A percentile compares a stretch with the other conserved stretches of the same genome.
Conservation (phyloP, 1,140 invertebrate species). For the Zaprionus inermis region DNA sequence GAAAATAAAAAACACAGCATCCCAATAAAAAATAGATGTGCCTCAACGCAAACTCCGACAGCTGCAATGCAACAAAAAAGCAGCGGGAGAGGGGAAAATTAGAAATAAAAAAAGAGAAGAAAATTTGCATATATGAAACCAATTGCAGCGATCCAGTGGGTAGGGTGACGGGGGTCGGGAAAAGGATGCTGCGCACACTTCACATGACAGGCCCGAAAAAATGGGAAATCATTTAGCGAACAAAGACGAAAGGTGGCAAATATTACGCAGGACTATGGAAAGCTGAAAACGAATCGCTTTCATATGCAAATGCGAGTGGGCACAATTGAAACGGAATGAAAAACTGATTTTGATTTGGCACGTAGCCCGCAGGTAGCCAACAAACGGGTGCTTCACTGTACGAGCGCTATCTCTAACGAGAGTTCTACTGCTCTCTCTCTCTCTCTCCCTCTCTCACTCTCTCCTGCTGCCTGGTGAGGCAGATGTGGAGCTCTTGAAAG, state of each 20-base stretch:
- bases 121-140: slow-evolving; percentile 77
- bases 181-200: slow-evolving; percentile 60
- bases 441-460: neutral
- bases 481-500: slow-evolving; percentile 63
- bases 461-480: neutral
- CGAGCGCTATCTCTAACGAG: slow-evolving; percentile 11
- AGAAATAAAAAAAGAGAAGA: neutral
- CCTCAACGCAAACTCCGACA: slow-evolving; percentile 41
- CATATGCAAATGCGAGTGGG: slow-evolving; percentile 72
- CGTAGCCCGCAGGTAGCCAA: slow-evolving; percentile 54
- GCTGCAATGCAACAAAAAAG: slow-evolving; percentile 57
- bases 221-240: slow-evolving; percentile 67
- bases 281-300: slow-evolving; percentile 63
- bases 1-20: slow-evolving; percentile 31
- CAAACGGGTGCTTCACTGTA: slow-evolving; percentile 21
- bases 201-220: slow-evolving; percentile 54
- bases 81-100: slow-evolving; percentile 34
- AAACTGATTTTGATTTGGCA: slow-evolving; percentile 81
- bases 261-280: slow-evolving; percentile 51
- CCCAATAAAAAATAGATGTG: slow-evolving; percentile 41
- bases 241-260: slow-evolving; percentile 73
- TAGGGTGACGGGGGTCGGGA: slow-evolving; percentile 1
- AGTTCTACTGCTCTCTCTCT: no score
- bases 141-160: slow-evolving; percentile 46
- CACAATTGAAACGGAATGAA: slow-evolving; percentile 56